Evolutionary conservation across 1,140 invertebrate species (phyloP).

Genomic region (Thalassaphorura encarpata): DNA sequence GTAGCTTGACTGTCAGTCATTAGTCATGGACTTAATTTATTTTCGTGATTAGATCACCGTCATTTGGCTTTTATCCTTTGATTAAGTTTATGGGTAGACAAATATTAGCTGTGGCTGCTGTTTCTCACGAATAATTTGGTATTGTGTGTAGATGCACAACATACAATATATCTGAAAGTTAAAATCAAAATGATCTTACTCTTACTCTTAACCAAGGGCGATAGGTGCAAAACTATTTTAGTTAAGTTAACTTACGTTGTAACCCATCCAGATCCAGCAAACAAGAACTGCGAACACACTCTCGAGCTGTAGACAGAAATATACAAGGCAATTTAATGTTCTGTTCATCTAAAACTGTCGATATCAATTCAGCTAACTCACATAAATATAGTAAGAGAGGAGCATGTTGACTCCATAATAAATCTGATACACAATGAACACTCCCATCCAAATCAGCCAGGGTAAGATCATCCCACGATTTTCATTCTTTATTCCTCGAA

Average conservation of each 20-base stretch:
- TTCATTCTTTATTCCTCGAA: slow-evolving; percentile 50
- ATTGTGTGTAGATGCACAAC: slow-evolving; percentile 70
- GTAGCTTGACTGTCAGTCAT: too few relatives aligned
- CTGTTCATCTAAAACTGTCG: neutral
- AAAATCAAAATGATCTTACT: slow-evolving; percentile 35
- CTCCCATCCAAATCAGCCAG: slow-evolving; percentile 60
- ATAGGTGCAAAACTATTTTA: slow-evolving; percentile 12
- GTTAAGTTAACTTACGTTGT: slow-evolving; percentile 75
- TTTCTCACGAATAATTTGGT: slow-evolving; percentile 62
- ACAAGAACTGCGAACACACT: slow-evolving; percentile 60
- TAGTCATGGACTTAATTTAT: too few relatives aligned
- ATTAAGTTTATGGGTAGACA: neutral
- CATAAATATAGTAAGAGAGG: slow-evolving; percentile 80
- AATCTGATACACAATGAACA: slow-evolving; percentile 63
- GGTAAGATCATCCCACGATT: slow-evolving; percentile 67
- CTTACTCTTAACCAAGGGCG: neutral
- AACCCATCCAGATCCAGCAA: slow-evolving; percentile 67
- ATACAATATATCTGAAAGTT: slow-evolving; percentile 74
- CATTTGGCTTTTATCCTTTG: too few relatives aligned
- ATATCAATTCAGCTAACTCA: slow-evolving; percentile 44
- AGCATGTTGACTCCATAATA: slow-evolving; percentile 71
- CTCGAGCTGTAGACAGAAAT: slow-evolving; percentile 56
- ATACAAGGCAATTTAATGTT: slow-evolving; percentile 21
- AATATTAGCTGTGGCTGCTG: slow-evolving; percentile 72
- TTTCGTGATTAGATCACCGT: too few relatives aligned